A percentile compares a stretch with the other conserved stretches of the same genome.
Evolutionary conservation across 2,888 invertebrate species (phyloP).

Genomic region (Hermaeophaga mercurialis): DNA sequence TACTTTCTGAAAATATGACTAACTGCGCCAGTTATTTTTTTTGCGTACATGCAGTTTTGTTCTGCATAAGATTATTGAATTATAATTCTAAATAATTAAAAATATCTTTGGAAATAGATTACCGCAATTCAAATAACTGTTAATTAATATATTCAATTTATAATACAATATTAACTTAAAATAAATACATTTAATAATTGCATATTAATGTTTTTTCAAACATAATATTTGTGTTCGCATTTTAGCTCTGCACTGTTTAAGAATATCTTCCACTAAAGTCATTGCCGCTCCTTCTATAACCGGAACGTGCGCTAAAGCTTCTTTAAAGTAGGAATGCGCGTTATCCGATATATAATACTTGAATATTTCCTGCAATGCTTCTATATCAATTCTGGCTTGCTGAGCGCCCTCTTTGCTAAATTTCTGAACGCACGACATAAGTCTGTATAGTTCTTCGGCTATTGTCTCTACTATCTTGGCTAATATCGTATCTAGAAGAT

Average conservation of each 20-base stretch:
- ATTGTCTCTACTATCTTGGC: slow-evolving; percentile 88
- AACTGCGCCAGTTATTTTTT: too few relatives aligned
- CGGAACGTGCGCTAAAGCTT: slow-evolving; percentile 80
- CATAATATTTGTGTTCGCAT: slow-evolving; percentile 74
- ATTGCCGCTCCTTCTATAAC: slow-evolving; percentile 63
- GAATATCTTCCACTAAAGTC: slow-evolving; percentile 64
- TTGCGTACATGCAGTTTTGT: too few relatives aligned
- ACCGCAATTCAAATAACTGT: too few relatives aligned
- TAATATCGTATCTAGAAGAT: slow-evolving; percentile 73
- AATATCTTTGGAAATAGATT: too few relatives aligned
- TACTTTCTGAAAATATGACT: too few relatives aligned
- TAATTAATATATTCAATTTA: too few relatives aligned
- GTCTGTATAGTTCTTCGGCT: slow-evolving; percentile 87
- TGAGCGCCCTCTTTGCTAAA: slow-evolving; percentile 73
- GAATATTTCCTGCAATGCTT: slow-evolving; percentile 69
- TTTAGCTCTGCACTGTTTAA: slow-evolving; percentile 66
- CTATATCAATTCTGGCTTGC: slow-evolving; percentile 81
- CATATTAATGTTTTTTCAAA: slow-evolving; percentile 51
- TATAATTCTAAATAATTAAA: too few relatives aligned
- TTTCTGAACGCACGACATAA: slow-evolving; percentile 78
- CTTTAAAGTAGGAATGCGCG: slow-evolving; percentile 69
- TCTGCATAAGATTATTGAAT: too few relatives aligned
- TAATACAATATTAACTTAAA: too few relatives aligned
- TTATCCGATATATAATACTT: slow-evolving; percentile 58
- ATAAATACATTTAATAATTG: too few relatives aligned